These are phyloP conservation scores for Vireo altiloquus DNA, from an alignment of 2,113 vertebrate species.

Conservation along the genomic window DNA sequence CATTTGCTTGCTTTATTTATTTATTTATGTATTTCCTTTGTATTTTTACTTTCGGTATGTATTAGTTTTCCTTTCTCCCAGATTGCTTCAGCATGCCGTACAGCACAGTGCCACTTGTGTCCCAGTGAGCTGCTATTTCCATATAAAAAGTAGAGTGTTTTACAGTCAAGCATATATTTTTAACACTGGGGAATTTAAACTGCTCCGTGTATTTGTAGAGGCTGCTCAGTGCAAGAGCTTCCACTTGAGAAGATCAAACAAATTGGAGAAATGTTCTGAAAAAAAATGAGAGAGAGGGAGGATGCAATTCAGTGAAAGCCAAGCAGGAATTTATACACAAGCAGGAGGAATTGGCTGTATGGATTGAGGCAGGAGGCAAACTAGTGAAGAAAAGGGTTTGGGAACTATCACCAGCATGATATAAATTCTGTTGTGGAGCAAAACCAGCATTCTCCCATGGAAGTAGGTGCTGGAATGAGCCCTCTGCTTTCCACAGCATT, in stretches of 20 bases:
- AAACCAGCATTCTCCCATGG: neutral
- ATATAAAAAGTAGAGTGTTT: constrained; percentile 58
- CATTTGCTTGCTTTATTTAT: neutral
- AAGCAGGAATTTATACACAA: neutral
- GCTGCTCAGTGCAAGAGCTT: constrained; percentile 43
- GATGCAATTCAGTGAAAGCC: constrained; percentile 16
- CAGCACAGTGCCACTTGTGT: constrained; percentile 22
- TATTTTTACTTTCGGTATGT: neutral
- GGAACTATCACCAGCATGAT: neutral
- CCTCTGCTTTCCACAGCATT: neutral
- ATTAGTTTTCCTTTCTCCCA: neutral
- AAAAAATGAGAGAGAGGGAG: neutral
- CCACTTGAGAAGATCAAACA: constrained; percentile 60
- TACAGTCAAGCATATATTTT: constrained; percentile 58
- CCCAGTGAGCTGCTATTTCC: constrained; percentile 56
- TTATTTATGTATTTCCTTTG: neutral
- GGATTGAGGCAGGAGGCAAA: neutral
- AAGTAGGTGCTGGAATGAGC: neutral
- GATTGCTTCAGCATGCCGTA: neutral
- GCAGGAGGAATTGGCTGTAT: neutral
- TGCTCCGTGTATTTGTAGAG: constrained; percentile 22
- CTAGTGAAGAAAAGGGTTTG: neutral
- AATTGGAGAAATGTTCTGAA: constrained; percentile 36
- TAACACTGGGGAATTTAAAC: constrained; percentile 52
- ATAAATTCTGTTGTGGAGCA: neutral